Evolutionary conservation across 2,113 vertebrate species (phyloP), one percentile per base, ranked within the genome.

Genomic region (Perca fluviatilis): DNA sequence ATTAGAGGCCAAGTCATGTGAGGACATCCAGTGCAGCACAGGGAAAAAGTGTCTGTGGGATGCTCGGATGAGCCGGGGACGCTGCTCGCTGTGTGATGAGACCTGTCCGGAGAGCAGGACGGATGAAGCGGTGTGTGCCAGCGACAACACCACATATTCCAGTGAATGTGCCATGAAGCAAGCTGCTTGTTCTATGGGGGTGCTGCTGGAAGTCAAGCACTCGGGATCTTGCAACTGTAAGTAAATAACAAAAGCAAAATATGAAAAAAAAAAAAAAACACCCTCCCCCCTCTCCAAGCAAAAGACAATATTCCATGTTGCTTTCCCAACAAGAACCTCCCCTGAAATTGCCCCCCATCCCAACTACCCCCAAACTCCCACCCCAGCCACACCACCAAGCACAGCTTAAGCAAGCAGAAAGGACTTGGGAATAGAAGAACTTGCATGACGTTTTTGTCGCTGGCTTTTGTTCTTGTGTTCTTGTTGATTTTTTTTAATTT

Each of bases 141-240:
- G 98, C 0, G 97, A 99, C 95, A 99, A 99, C 93, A 96, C 97
- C 89, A 99, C 98, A 16, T 99, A 99, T 13, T 97, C 98, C 84
- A 99, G 97, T 60, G 97, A 98, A 88, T 99, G 98, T 77, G 97
- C 96, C 94, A 99, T 99, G 98, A 98, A 98, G 94, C 97, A 98
- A 78, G 97, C 98, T 54, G 97, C 98, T 89, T 99, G 98, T 90
- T 97, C 98, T 69, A 89, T 97, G 91, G 97, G 98, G 53, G 94
- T 96, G 88, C 95, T 99, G 90, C 96, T 99, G 94, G 98, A 99
- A 94, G 97, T 99, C 85, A 99, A 99, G 94, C 98, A 99, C 91
- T 95, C 96, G 1, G 98, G 98, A 96, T 98, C 97, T 95, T 99
- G 98, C 96, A 99, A 99, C 96, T 99, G 98, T 99, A 99, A 99